A percentile compares a stretch with the other conserved stretches of the same genome.
Conservation (phyloP, 2,113 vertebrate species). For the Polyodon spathula region DNA sequence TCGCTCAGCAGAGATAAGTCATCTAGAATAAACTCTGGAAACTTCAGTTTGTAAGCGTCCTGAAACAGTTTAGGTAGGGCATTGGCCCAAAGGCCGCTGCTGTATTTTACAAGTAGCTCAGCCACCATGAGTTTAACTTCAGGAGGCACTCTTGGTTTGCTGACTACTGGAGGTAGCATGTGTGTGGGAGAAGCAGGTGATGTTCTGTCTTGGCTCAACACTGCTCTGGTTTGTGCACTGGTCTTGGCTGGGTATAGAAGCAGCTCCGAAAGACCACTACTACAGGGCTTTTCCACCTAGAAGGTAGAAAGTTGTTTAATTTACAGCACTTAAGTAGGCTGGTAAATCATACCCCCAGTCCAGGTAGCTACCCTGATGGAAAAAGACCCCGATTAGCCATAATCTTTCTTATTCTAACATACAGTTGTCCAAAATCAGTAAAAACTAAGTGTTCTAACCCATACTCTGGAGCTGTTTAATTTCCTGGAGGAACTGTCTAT, state of each 20-base stretch:
- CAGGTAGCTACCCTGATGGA: no score
- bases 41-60: slow-evolving; percentile 65
- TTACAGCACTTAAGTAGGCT: no score
- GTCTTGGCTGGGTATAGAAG: slow-evolving; percentile 68
- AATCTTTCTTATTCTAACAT: no score
- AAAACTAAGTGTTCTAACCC: no score
- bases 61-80: slow-evolving; percentile 77
- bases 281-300: slow-evolving; percentile 63
- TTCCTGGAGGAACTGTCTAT: no score
- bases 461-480: no score
- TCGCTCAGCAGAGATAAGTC: slow-evolving; percentile 67
- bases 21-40: slow-evolving; percentile 64
- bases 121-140: slow-evolving; percentile 64
- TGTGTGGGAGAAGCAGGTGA: slow-evolving; percentile 2
- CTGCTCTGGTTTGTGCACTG: slow-evolving; percentile 13
- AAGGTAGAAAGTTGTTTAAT: not conserved
- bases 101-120: slow-evolving; percentile 70
- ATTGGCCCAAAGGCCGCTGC: slow-evolving; percentile 74
- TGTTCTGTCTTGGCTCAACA: not conserved
- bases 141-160: slow-evolving; percentile 16
- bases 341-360: no score
- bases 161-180: not conserved
- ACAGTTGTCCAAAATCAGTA: no score
- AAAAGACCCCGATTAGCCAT: no score
- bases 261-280: slow-evolving; percentile 42